Base-by-base conservation (phyloP, 1,140 invertebrate species). In the Cydia fagiglandana region DNA sequence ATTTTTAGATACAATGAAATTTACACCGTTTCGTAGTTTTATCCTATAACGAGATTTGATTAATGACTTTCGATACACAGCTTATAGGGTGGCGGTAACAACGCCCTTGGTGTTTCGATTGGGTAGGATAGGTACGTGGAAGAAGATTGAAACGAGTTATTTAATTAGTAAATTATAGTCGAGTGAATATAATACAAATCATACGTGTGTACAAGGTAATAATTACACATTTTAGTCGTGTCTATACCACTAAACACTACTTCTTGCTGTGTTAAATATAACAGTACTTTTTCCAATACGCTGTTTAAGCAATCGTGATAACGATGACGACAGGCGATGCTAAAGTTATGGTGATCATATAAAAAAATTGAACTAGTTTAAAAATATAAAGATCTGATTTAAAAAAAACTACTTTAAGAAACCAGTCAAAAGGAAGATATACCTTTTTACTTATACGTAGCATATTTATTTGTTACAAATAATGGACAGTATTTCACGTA, bases 381-480 rank as follows among this genome's bases (percentile, higher is more conserved):
- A 56, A 56, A 53, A 64, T 66, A 66, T 34, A 15, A 45, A 45
- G 1, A 34, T 45, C 2, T 45, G 10, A 13, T 45, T 66, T n/a
- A 38, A n/a, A 34, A n/a, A 34, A 30, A 15, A n/a, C 34, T 34
- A 68, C 66, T 41, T 17, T 68, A 4, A 20, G n/a, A 45, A 41
- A 70, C n/a, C 34, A 70, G 12, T n/a, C 17, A 13, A 20, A n/a
- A 70, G 45, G 5, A n/a, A 70, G 5, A n/a, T 30, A 68, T 10
- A 24, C 24, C 20, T 24, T 53, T n/a, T n/a, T n/a, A n/a, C n/a
- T n/a, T n/a, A n/a, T n/a, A n/a, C n/a, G 50, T 53, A 41, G n/a
- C 34, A 12, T 38, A 20, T 61, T 61, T 24, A 70, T 17, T 70
- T n/a, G 74, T 75, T 24, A 75, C 70, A 68, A 64, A 75, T 38